Percentiles rank a stretch among this genome's conserved stretches.
Conservation (phyloP, 1,140 invertebrate species). For the Drosophila ercepeae region DNA sequence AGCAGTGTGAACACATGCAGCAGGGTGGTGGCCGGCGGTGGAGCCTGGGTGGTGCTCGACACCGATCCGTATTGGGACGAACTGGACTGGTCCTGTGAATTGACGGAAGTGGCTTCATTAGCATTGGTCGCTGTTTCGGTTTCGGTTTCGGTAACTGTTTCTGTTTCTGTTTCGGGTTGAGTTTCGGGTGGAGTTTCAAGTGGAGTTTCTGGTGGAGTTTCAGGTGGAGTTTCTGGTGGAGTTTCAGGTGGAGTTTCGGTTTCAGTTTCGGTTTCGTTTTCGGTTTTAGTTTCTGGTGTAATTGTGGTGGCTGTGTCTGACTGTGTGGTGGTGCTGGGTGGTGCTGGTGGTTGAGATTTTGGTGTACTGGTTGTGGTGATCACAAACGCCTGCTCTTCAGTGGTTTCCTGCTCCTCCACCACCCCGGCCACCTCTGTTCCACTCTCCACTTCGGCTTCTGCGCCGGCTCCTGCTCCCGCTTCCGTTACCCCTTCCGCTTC, state of each 20-base stretch:
- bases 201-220: constrained; percentile 11
- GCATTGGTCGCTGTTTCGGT: constrained; percentile 50
- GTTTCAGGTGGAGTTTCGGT: constrained; percentile 9
- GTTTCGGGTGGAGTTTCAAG: constrained; percentile 18
- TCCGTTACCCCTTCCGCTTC: constrained; percentile 29
- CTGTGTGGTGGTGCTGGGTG: constrained; percentile 32
- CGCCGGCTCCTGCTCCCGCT: constrained; percentile 1
- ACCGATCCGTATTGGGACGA: background rate
- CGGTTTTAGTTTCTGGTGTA: constrained; percentile 50
- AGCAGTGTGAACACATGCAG: constrained; percentile 85
- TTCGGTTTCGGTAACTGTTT: constrained; percentile 15
- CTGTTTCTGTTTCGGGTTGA: constrained; percentile 16
- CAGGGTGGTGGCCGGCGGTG: constrained; percentile 84
- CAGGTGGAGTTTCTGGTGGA: constrained; percentile 2
- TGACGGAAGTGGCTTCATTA: constrained; percentile 79
- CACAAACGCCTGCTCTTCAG: constrained; percentile 49
- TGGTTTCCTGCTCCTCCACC: constrained; percentile 16
- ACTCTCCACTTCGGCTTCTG: constrained; percentile 19
- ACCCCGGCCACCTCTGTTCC: constrained; percentile 30
- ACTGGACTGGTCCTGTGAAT: constrained; percentile 55
- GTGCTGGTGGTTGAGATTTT: constrained; percentile 62
- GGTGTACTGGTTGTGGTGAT: constrained; percentile 76
- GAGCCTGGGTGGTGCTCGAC: constrained; percentile 58
- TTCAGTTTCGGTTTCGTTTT: constrained; percentile 21
- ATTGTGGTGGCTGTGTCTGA: constrained; percentile 43